Base-by-base conservation (phyloP, 1,140 invertebrate species). In the Acromyrmex echinatior region DNA sequence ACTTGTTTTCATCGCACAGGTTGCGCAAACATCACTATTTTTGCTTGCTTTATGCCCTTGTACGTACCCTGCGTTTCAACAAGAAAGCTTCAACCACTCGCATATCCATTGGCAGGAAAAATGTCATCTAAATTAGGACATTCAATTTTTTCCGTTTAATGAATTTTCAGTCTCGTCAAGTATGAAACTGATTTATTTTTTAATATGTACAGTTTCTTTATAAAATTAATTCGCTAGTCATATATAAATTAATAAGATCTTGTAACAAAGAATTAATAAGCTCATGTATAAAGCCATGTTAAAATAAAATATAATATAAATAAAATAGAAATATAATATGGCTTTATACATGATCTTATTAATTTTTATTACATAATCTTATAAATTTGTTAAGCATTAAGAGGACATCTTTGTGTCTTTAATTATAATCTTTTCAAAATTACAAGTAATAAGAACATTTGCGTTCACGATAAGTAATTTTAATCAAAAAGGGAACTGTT, bases 1-100 rank as follows among this genome's bases (percentile, higher is more conserved):
- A 60, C 31, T 60, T 76, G 70, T 90, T 89, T 78, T 88, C 70
- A 84, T 79, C 77, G 71, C 62, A 60, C 31, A 28, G 74, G 65
- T 71, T 74, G 76, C 68, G 84, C 88, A 88, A 90, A 88, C 76
- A 86, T 87, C 84, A 87, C 89, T 89, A 86, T 70, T 70, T 70
- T 70, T 70, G 39, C 66, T 49, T 87, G 66, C 85, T 90, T 84
- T 80, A 87, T 71, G 86, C 28, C 7, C n/a, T 45, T 9, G 35
- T 28, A 71, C 35, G 35, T 62, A 35, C 51, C 3, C 45, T 56
- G 68, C 74, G 79, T 90, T 89, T 90, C 79, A 90, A 90, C 87
- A 87, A 90, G 74, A 79, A 76, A 66, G 7, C 53, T 49, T 63
- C 62, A 31, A 53, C 12, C 25, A 31, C n/a, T 6, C 18, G 7